Evolutionary conservation across 2,113 vertebrate genomes (phyloP).

Genomic region (Pleuronectes platessa): DNA sequence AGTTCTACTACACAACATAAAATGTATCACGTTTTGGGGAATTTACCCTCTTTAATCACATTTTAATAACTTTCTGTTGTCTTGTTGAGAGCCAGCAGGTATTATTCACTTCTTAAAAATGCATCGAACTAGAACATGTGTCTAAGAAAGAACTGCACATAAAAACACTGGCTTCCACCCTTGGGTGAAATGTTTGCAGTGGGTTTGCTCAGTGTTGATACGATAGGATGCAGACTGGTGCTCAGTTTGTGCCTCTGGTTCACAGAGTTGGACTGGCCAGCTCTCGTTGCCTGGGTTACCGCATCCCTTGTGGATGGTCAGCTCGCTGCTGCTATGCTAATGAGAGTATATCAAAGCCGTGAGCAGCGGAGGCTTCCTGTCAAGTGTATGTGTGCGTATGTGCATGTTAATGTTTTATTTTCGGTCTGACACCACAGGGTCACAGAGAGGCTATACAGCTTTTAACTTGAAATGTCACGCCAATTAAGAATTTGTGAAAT

Average conservation of each 20-base stretch:
- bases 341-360: slow-evolving; percentile 68
- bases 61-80: neutral
- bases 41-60: neutral
- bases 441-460: slow-evolving; percentile 36
- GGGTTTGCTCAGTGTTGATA: slow-evolving; percentile 6
- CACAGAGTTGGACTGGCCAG: slow-evolving; percentile 52
- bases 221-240: slow-evolving; percentile 24
- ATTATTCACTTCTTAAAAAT: neutral
- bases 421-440: slow-evolving; percentile 43
- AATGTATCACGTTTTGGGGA: neutral
- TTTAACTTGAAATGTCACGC: slow-evolving; percentile 64
- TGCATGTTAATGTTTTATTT: slow-evolving; percentile 29
- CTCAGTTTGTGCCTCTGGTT: slow-evolving; percentile 47
- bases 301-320: slow-evolving; percentile 70
- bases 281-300: slow-evolving; percentile 75
- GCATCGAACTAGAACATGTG: neutral
- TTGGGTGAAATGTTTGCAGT: neutral
- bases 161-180: neutral
- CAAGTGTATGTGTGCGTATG: neutral
- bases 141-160: no score
- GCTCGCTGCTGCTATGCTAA: slow-evolving; percentile 75
- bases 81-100: slow-evolving; percentile 1
- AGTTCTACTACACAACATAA: neutral
- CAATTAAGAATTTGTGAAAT: slow-evolving; percentile 69
- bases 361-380: slow-evolving; percentile 22